Percentiles rank a stretch among this genome's conserved stretches.
phyloP scores from a whole-genome alignment of 2,797 vertebrate genomes.

The Oryzias dopingdopingensis region DNA sequence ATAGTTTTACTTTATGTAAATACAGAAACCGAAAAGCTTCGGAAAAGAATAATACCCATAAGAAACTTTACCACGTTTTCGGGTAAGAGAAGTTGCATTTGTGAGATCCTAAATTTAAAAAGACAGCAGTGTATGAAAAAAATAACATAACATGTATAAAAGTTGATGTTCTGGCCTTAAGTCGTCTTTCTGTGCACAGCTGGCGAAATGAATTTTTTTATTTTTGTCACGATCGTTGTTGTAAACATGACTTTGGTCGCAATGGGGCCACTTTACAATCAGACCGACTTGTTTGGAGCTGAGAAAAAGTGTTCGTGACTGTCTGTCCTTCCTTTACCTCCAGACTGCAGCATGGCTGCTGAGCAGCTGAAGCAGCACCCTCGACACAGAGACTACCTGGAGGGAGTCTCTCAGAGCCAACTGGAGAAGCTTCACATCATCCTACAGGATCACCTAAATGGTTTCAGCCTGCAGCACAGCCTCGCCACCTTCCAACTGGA shows the following conservation, averaged over 20 bases:
- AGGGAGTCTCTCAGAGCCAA: conserved; percentile 81
- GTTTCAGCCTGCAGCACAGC: conserved; percentile 81
- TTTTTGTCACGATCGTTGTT: no score
- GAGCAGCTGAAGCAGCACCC: conserved; percentile 88
- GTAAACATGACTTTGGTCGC: no score
- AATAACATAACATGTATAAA: no score
- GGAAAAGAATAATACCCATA: conserved; percentile 89
- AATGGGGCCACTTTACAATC: no score
- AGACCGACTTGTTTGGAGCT: not conserved
- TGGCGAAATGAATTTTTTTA: no score
- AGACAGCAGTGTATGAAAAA: not conserved
- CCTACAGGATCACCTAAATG: conserved; percentile 82
- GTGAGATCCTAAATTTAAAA: no score
- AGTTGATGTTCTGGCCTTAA: not conserved
- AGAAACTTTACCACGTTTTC: conserved; percentile 86
- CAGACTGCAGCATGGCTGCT: conserved; percentile 86
- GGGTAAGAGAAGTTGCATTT: conserved; percentile 67
- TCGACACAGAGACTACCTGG: conserved; percentile 85
- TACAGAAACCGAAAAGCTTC: conserved; percentile 64
- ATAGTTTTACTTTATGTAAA: conserved; percentile 87
- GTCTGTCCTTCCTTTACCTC: not conserved
- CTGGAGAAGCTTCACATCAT: conserved; percentile 84
- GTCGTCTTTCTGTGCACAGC: no score
- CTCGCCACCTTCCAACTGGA: conserved; percentile 74
- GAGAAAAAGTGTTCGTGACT: no score